Evolutionary conservation across 2,113 vertebrate genomes (phyloP).

Genomic region (Phoenicopterus ruber): DNA sequence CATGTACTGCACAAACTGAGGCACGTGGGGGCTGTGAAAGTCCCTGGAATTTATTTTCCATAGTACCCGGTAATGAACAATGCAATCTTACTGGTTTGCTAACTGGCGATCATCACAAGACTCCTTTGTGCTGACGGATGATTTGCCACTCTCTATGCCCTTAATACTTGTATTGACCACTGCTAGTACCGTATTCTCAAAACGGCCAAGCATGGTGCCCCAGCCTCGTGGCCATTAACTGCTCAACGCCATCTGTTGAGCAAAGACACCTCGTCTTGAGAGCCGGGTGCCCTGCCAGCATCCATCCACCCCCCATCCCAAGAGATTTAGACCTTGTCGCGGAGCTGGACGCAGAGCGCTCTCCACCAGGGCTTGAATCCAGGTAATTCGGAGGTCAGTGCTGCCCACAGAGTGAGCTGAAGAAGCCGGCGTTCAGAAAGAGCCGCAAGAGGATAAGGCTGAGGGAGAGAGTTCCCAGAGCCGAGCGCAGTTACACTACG

Average conservation of each 20-base stretch:
- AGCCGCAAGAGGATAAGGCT: neutral
- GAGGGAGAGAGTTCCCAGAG: neutral
- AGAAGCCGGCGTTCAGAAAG: neutral
- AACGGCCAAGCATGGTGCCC: neutral
- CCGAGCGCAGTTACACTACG: neutral
- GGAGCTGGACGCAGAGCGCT: neutral
- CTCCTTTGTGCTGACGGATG: accelerated
- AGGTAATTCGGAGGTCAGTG: neutral
- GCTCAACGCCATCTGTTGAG: neutral
- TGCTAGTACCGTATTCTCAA: neutral
- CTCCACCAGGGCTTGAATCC: neutral
- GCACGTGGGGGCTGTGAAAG: neutral
- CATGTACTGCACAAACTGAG: neutral
- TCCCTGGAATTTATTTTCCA: neutral
- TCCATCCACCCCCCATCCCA: neutral
- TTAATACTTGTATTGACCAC: neutral
- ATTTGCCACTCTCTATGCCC: neutral
- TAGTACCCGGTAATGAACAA: neutral
- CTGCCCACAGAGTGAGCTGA: neutral
- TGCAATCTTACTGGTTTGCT: neutral
- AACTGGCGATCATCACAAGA: neutral
- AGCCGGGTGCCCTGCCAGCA: neutral
- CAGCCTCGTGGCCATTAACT: neutral
- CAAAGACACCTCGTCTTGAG: neutral
- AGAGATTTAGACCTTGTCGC: neutral